phyloP scores from a whole-genome alignment of 2,797 vertebrate species.

The Rhabdophis nuchalis region DNA sequence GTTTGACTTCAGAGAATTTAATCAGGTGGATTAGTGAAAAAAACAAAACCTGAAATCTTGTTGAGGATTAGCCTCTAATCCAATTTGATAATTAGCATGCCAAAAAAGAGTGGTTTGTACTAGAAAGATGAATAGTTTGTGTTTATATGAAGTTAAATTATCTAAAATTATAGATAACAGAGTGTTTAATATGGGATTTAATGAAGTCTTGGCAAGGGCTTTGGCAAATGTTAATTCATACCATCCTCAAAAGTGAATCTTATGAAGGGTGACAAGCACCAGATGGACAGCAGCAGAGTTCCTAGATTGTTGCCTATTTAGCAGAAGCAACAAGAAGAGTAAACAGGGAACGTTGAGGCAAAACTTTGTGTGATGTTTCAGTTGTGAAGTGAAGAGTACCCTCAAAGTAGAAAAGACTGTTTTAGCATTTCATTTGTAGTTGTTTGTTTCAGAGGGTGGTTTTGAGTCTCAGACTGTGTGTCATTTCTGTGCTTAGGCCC shows the following conservation, averaged over 20 bases:
- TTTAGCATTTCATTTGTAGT: background rate
- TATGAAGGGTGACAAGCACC: background rate
- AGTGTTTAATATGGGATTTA: slow-evolving; percentile 30
- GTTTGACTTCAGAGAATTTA: slow-evolving; percentile 34
- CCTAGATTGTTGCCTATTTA: slow-evolving; percentile 9
- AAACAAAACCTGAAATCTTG: background rate
- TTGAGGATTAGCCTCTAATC: slow-evolving; percentile 22
- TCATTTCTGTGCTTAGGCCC: background rate
- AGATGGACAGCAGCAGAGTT: background rate
- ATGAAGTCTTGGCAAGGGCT: slow-evolving; percentile 16
- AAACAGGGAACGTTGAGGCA: background rate
- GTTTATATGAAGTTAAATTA: slow-evolving; percentile 17
- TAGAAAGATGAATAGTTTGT: slow-evolving; percentile 25
- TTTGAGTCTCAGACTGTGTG: background rate
- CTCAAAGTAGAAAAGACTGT: background rate
- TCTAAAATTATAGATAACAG: slow-evolving; percentile 22
- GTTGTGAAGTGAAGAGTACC: background rate
- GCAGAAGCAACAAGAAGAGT: background rate
- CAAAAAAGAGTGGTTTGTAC: slow-evolving; percentile 27
- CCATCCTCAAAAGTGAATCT: background rate
- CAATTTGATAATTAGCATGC: slow-evolving; percentile 23
- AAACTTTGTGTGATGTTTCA: background rate
- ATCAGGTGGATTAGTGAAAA: slow-evolving; percentile 5
- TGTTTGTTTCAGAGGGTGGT: background rate
- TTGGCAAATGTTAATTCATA: background rate